Percentiles rank a stretch among this genome's conserved stretches.
These are phyloP conservation scores for Patagioenas fasciata DNA, from an alignment of 2,113 vertebrate species.

Conservation along the genomic window DNA sequence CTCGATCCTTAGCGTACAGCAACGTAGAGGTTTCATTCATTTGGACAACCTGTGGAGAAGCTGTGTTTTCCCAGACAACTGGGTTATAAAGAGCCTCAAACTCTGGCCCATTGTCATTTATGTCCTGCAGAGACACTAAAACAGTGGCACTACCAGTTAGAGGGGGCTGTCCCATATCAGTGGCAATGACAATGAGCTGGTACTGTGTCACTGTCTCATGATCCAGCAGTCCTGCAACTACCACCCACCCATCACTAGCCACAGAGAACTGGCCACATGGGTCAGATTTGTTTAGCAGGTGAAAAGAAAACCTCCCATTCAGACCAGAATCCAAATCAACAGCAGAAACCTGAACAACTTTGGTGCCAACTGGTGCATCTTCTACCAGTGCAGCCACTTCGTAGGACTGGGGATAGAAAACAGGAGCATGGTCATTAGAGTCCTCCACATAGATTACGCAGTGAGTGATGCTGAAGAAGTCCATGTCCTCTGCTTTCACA, in stretches of 20 bases:
- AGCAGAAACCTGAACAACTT: constrained; percentile 85
- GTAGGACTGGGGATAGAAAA: constrained; percentile 86
- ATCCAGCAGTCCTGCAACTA: constrained; percentile 81
- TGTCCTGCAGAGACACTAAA: constrained; percentile 78
- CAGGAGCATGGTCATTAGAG: constrained; percentile 85
- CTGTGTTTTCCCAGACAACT: constrained; percentile 86
- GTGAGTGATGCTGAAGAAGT: constrained; percentile 81
- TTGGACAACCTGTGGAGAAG: constrained; percentile 76
- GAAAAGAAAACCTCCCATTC: constrained; percentile 84
- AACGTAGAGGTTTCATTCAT: constrained; percentile 84
- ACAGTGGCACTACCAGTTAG: constrained; percentile 83
- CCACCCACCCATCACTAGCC: constrained; percentile 81
- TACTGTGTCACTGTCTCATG: constrained; percentile 80
- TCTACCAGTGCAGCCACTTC: constrained; percentile 80
- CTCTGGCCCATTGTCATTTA: constrained; percentile 89
- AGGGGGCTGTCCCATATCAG: constrained; percentile 79
- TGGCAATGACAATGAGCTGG: constrained; percentile 81
- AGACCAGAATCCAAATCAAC: constrained; percentile 85
- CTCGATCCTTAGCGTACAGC: constrained; percentile 80
- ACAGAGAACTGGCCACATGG: constrained; percentile 81
- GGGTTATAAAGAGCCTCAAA: constrained; percentile 84
- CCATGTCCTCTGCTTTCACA: constrained; percentile 84
- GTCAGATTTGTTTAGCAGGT: constrained; percentile 80
- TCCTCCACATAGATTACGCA: constrained; percentile 88
- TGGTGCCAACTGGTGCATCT: constrained; percentile 80